Evolutionary conservation across 64 coral and sea anemone genomes (phyloP).

Genomic region (Astreopora myriophthalma): DNA sequence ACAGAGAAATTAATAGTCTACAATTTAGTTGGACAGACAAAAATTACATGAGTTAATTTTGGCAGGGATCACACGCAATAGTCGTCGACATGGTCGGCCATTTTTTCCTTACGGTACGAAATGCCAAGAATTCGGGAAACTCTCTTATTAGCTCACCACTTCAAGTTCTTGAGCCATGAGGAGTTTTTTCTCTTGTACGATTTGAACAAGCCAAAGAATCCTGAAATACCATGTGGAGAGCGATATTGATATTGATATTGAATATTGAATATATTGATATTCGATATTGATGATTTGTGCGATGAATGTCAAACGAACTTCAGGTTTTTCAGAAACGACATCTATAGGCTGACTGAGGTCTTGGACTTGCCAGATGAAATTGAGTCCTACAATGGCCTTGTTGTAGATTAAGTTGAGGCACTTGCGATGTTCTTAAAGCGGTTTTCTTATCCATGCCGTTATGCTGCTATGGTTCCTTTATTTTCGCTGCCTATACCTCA

Average conservation of each 20-base stretch:
- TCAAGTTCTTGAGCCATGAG: slow-evolving; percentile 1
- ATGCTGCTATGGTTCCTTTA: no score
- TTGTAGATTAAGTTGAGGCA: slow-evolving; percentile 27
- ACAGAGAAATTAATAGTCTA: neutral
- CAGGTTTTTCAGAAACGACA: slow-evolving; percentile 38
- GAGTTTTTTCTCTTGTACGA: slow-evolving; percentile 43
- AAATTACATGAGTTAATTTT: neutral
- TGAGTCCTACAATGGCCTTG: slow-evolving; percentile 1
- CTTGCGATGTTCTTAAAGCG: slow-evolving; percentile 34
- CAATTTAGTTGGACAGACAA: neutral
- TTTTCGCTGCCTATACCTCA: no score
- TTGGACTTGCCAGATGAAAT: slow-evolving; percentile 11
- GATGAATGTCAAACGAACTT: slow-evolving; percentile 45
- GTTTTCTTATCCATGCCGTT: slow-evolving; percentile 46
- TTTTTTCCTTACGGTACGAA: slow-evolving; percentile 11
- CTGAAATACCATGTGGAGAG: slow-evolving; percentile 13
- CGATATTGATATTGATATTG: no score
- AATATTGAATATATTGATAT: no score
- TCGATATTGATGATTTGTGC: slow-evolving; percentile 34
- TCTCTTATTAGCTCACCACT: slow-evolving; percentile 33
- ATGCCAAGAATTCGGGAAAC: slow-evolving; percentile 17
- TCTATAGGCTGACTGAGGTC: neutral
- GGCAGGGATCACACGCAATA: neutral
- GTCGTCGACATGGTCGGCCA: neutral
- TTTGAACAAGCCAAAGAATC: slow-evolving; percentile 42